Percentiles rank a stretch among this genome's conserved stretches.
phyloP scores from a whole-genome alignment of 2,888 invertebrate species.

The Melangyna quadrimaculata region DNA sequence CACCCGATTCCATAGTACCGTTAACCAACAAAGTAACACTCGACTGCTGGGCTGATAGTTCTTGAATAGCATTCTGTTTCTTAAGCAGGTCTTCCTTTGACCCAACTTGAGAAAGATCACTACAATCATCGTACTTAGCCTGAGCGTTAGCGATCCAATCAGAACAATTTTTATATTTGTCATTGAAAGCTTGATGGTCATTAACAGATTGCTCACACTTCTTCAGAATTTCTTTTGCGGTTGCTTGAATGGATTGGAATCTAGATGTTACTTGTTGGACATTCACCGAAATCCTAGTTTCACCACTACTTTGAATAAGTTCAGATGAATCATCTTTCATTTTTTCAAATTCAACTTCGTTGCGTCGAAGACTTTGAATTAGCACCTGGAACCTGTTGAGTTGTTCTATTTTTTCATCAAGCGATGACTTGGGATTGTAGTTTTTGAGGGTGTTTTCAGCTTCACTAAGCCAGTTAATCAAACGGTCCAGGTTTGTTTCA shows the following conservation, averaged over 20 bases:
- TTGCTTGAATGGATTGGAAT: constrained; percentile 93
- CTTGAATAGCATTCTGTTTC: constrained; percentile 87
- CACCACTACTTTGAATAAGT: constrained; percentile 91
- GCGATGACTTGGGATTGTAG: constrained; percentile 89
- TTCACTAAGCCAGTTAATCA: constrained; percentile 92
- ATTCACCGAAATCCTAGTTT: constrained; percentile 92
- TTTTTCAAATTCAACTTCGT: constrained; percentile 93
- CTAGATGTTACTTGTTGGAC: constrained; percentile 94
- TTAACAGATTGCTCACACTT: constrained; percentile 94
- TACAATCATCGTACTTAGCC: constrained; percentile 86
- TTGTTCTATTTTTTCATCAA: constrained; percentile 95
- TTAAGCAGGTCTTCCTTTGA: constrained; percentile 87
- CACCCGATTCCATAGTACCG: constrained; percentile 92
- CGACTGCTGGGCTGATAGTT: constrained; percentile 88
- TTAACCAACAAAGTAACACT: constrained; percentile 89
- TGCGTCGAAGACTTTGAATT: constrained; percentile 89
- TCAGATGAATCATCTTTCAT: constrained; percentile 93
- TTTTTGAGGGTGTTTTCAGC: constrained; percentile 93
- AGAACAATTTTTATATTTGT: constrained; percentile 91
- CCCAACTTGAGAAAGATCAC: constrained; percentile 84
- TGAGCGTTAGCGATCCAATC: constrained; percentile 91
- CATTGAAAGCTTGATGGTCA: constrained; percentile 90
- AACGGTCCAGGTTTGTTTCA: constrained; percentile 90
- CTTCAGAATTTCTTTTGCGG: constrained; percentile 93
- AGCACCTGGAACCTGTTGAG: constrained; percentile 94